These are phyloP conservation scores for Helicoverpa assulta DNA, from an alignment of 2,888 invertebrate genomes.

Conservation along the genomic window DNA sequence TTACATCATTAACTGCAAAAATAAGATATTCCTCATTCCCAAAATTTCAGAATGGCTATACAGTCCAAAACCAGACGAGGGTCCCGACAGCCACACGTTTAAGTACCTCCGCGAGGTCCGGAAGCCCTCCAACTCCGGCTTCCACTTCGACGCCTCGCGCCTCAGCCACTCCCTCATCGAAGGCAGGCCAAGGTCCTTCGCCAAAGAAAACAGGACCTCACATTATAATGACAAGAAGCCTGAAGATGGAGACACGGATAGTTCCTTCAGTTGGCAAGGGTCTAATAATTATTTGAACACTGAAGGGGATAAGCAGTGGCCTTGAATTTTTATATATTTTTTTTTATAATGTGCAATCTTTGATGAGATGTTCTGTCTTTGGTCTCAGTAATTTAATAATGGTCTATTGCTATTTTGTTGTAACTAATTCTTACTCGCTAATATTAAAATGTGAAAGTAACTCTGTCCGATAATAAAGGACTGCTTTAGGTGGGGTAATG, in stretches of 20 bases:
- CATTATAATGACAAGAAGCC: conserved; percentile 65
- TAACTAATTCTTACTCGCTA: too few relatives aligned
- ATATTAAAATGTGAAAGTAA: too few relatives aligned
- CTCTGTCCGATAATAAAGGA: too few relatives aligned
- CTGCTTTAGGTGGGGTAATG: too few relatives aligned
- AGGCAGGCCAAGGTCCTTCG: conserved; percentile 69
- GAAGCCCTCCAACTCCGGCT: conserved; percentile 85
- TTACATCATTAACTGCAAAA: too few relatives aligned
- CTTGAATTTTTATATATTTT: conserved; percentile 17
- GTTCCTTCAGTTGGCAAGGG: conserved; percentile 86
- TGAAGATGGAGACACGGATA: conserved; percentile 84
- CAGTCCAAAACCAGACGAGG: conserved; percentile 78
- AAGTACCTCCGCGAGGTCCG: conserved; percentile 84
- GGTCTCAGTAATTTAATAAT: too few relatives aligned
- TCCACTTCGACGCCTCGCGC: conserved; percentile 81
- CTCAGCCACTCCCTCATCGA: conserved; percentile 74
- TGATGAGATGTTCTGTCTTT: too few relatives aligned
- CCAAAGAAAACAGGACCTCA: conserved; percentile 70
- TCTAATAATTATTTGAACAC: conserved; percentile 73
- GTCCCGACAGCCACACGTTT: conserved; percentile 86
- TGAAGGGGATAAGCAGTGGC: conserved; percentile 59
- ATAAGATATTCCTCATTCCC: background rate
- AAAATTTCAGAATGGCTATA: conserved; percentile 84
- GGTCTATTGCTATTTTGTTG: too few relatives aligned
- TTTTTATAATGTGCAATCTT: too few relatives aligned